Evolutionary conservation across 2,797 vertebrate genomes (phyloP), one percentile per base, ranked within the genome.

Genomic region (Megaceryle alcyon): DNA sequence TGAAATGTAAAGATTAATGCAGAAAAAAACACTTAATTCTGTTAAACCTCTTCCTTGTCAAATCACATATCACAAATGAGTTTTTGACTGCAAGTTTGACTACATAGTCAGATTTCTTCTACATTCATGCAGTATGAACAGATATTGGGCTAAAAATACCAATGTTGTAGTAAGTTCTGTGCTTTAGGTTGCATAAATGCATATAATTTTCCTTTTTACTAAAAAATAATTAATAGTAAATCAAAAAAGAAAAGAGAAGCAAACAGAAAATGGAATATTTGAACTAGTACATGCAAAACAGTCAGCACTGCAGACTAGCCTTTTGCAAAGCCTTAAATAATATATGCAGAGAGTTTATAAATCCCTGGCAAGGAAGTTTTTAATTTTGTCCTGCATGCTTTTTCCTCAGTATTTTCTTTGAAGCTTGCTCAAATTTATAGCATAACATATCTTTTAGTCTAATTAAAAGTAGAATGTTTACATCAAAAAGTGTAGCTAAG

Each of bases 251-350:
- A 71, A 77, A 33, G 7, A 16, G 8, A 92, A 65, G n/a, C 18
- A 75, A 89, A 66, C 10, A 91, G 61, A 78, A 94, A 35, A 49
- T 69, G 28, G 44, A 95, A 73, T 89, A 82, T 81, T 92, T 86
- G 59, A 92, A 83, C 57, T 70, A 86, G 70, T 86, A 43, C 20
- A 83, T 57, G 59, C 46, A 90, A 96, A 97, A 94, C 94, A 94
- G 92, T 96, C 79, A 66, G 16, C 63, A 78, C 46, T 86, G 41
- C 61, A 75, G 61, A 77, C 59, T 77, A 87, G 41, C 35, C 43
- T 88, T 75, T 95, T 96, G 54, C 28, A 92, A 92, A 70, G 56
- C 63, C 73, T 96, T 93, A 92, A 95, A 90, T 96, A 94, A 93
- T 93, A 78, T 26, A 92, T 90, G 66, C 29, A 44, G 33, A 63